Evolutionary conservation across 2,888 invertebrate species (phyloP).

Genomic region (Eulithis testata): DNA sequence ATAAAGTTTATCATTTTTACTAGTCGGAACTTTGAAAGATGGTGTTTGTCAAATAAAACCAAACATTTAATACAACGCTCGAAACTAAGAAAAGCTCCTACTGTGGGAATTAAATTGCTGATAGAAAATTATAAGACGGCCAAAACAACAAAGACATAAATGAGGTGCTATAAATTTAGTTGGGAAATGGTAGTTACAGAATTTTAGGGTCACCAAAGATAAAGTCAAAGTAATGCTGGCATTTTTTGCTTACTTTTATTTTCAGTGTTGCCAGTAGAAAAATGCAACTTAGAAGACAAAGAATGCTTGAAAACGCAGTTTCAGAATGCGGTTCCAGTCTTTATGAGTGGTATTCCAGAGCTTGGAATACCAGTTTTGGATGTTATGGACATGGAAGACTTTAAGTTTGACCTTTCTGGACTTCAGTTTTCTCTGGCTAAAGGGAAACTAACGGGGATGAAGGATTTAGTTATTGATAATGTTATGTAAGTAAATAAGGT

Average conservation of each 20-base stretch:
- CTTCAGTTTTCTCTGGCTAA: slow-evolving; percentile 53
- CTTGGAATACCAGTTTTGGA: slow-evolving; percentile 53
- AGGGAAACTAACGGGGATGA: slow-evolving; percentile 54
- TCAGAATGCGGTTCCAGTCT: slow-evolving; percentile 51
- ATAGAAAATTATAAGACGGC: too few relatives aligned
- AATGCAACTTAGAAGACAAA: slow-evolving; percentile 57
- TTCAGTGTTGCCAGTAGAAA: slow-evolving; percentile 55
- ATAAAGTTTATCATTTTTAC: too few relatives aligned
- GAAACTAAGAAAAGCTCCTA: too few relatives aligned
- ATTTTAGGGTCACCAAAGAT: too few relatives aligned
- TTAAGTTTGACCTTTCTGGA: slow-evolving; percentile 57
- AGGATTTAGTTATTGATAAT: slow-evolving; percentile 47
- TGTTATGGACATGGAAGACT: slow-evolving; percentile 52
- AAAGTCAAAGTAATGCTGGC: too few relatives aligned
- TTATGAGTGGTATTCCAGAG: slow-evolving; percentile 55
- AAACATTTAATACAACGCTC: too few relatives aligned
- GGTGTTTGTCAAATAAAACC: too few relatives aligned
- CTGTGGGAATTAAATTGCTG: too few relatives aligned
- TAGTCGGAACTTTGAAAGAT: too few relatives aligned
- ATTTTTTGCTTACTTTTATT: slow-evolving; percentile 11
- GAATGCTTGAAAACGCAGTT: slow-evolving; percentile 51
- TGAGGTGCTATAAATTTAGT: too few relatives aligned
- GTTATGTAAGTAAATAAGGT: slow-evolving; percentile 52
- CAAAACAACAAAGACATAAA: too few relatives aligned
- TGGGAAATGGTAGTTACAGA: too few relatives aligned